phyloP scores from a whole-genome alignment of 2,113 vertebrate genomes.

The Arizona elegans region DNA sequence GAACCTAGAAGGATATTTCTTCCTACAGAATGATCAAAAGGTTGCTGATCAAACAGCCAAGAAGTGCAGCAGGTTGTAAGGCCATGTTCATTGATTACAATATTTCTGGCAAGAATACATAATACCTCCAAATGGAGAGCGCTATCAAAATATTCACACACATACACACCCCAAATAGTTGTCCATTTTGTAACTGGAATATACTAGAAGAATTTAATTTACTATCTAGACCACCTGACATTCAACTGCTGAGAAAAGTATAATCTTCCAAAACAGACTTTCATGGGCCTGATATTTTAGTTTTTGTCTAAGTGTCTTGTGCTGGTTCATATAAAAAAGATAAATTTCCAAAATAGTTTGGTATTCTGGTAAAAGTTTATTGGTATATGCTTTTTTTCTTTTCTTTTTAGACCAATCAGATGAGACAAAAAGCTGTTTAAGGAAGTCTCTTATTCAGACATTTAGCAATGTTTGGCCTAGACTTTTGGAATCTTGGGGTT shows the following conservation, averaged over 20 bases:
- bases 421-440: constrained; percentile 8
- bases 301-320: not conserved
- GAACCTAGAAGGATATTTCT: no score
- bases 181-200: not conserved
- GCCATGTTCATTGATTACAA: not conserved
- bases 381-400: constrained; percentile 15
- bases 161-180: not conserved
- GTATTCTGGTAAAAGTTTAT: constrained; percentile 33
- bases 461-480: not conserved
- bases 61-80: not conserved
- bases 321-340: not conserved
- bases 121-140: not conserved
- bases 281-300: no score
- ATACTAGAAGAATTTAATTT: not conserved
- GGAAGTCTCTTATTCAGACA: constrained; percentile 3
- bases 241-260: not conserved
- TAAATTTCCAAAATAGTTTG: not conserved
- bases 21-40: not conserved
- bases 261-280: not conserved
- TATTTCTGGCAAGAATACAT: not conserved
- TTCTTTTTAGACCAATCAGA: constrained; percentile 2
- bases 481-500: not conserved
- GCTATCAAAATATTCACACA: not conserved
- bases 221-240: not conserved
- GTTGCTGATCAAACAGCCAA: not conserved